Base-by-base conservation (phyloP, 2,888 invertebrate species). In the Lysandra coridon region DNA sequence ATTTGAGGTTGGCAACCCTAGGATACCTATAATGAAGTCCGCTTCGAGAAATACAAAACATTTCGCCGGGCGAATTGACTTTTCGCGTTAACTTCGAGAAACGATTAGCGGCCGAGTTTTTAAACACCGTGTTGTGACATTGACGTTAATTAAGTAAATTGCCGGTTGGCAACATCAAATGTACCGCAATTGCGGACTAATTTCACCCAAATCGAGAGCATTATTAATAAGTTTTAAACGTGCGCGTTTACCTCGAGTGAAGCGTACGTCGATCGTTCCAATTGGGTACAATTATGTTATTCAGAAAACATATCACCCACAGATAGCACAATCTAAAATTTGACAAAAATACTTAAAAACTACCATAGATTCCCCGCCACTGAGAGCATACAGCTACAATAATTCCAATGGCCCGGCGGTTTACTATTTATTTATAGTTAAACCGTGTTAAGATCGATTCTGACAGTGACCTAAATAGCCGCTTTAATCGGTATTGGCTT, bases 11-110 rank as follows among this genome's bases (percentile, higher is more conserved):
- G 23, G 23, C 23, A 23, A 23, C 23, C 23, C 23, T 23, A 23
- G 86, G 84, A 88, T 89, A 91, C 88, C 87, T 69, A 88, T 90
- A 90, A 90, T 90, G 89, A 89, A 88, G 87, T 85, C 79, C 81
- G 80, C 80, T 81, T 81, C 80, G 77, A 78, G 49, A 75, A 78
- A 79, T 73, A 73, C 57, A 78, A 78, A 78, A 78, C 53, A 69
- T 53, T 10, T 37, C n/a, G 4, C 17, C 17, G 78, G 37, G 53
- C 33, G 57, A 73, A 73, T 78, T 78, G 53, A 78, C n/a, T 73
- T 78, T 73, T 78, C 78, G 57, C 53, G 73, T 53, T 78, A 73
- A 78, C 49, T 37, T 73, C 78, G 78, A 73, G 69, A 78, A 49
- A 78, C 53, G 53, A 57, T 73, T 78, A 40, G 37, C 78, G 53